Evolutionary conservation across 2,888 invertebrate genomes (phyloP).

Genomic region (Lutraria lutraria): DNA sequence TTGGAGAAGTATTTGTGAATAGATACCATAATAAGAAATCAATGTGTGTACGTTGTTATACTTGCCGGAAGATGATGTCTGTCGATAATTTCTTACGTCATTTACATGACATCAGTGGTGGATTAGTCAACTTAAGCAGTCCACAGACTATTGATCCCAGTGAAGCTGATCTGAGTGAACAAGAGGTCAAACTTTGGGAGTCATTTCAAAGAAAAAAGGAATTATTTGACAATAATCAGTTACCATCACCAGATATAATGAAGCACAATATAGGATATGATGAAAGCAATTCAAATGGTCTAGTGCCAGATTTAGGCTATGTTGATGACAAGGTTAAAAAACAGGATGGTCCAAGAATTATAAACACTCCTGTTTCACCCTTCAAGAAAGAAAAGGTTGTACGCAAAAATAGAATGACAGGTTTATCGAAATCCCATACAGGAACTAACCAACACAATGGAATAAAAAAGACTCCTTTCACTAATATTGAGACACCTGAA

Average conservation of each 20-base stretch:
- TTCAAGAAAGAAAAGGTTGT: slow-evolving; percentile 49
- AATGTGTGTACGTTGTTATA: slow-evolving; percentile 82
- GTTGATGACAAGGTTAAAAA: slow-evolving; percentile 37
- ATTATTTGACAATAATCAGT: slow-evolving; percentile 68
- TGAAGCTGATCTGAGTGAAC: slow-evolving; percentile 74
- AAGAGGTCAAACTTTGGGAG: slow-evolving; percentile 77
- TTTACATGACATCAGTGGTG: slow-evolving; percentile 81
- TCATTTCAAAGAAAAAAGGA: slow-evolving; percentile 80
- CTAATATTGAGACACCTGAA: slow-evolving; percentile 29
- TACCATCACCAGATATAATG: slow-evolving; percentile 54
- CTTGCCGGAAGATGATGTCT: slow-evolving; percentile 82
- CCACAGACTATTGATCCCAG: slow-evolving; percentile 78
- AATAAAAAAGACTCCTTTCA: neutral
- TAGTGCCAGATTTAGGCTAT: neutral
- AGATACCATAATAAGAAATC: slow-evolving; percentile 80
- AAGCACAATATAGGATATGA: slow-evolving; percentile 49
- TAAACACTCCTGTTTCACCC: slow-evolving; percentile 62
- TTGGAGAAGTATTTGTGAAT: slow-evolving; percentile 79
- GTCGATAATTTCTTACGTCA: slow-evolving; percentile 82
- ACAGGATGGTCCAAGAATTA: slow-evolving; percentile 58
- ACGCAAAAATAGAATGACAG: slow-evolving; percentile 21
- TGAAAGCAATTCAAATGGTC: slow-evolving; percentile 46
- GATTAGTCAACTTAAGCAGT: slow-evolving; percentile 74
- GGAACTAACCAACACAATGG: neutral
- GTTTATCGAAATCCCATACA: slow-evolving; percentile 12